Evolutionary conservation across 2,797 vertebrate genomes (phyloP).

Genomic region (Emydoidea blandingii): DNA sequence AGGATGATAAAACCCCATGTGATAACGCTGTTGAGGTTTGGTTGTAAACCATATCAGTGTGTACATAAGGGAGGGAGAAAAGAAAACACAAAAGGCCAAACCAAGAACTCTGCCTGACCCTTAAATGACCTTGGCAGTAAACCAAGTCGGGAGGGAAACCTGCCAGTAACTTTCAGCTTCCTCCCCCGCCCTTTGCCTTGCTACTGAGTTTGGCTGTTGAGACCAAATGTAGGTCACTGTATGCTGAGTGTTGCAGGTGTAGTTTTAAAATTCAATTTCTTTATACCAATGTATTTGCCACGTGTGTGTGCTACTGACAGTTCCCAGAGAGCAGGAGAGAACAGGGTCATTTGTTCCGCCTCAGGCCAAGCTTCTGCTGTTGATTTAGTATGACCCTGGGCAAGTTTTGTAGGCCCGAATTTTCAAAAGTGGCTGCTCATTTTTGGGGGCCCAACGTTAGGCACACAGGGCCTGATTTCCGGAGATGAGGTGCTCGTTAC

Average conservation of each 20-base stretch:
- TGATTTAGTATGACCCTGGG: background rate
- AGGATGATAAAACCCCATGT: conserved; percentile 70
- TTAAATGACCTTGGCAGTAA: conserved; percentile 77
- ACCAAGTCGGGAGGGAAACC: conserved; percentile 65
- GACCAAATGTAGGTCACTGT: background rate
- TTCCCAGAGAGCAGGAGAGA: background rate
- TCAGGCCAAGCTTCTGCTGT: background rate
- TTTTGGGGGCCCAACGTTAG: background rate
- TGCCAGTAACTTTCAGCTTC: conserved; percentile 59
- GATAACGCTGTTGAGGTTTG: conserved; percentile 49
- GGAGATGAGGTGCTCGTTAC: background rate
- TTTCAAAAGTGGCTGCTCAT: background rate
- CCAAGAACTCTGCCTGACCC: conserved; percentile 71
- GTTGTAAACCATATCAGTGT: conserved; percentile 52
- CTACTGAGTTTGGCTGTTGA: background rate
- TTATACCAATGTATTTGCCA: background rate
- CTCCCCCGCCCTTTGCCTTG: conserved; percentile 28
- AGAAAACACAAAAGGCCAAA: background rate
- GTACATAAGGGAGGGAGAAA: conserved; percentile 22
- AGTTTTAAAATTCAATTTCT: background rate
- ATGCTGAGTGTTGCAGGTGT: conserved; percentile 17
- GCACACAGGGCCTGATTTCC: background rate
- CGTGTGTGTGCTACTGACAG: background rate
- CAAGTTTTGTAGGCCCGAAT: background rate
- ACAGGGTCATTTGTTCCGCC: no score